These are phyloP conservation scores for Hymenopus coronatus DNA, from an alignment of 2,888 invertebrate genomes.

Conservation along the genomic window DNA sequence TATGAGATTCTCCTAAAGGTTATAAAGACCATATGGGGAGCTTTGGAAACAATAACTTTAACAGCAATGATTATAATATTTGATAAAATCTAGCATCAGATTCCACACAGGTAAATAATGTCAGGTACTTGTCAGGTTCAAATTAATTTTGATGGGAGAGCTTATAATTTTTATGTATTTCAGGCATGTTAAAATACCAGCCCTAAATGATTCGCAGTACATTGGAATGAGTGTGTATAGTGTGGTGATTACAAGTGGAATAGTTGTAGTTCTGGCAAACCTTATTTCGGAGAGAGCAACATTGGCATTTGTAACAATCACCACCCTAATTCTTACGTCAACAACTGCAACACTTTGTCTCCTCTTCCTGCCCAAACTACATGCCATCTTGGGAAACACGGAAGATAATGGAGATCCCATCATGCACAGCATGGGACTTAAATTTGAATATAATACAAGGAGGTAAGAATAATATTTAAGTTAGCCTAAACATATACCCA, in stretches of 20 bases:
- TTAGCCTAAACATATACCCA: neutral
- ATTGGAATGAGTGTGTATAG: slow-evolving; percentile 92
- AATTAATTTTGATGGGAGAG: neutral
- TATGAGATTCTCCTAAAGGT: too few relatives aligned
- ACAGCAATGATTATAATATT: too few relatives aligned
- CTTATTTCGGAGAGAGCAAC: slow-evolving; percentile 80
- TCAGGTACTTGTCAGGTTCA: too few relatives aligned
- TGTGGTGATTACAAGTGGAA: slow-evolving; percentile 82
- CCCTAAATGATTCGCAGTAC: slow-evolving; percentile 89
- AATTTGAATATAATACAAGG: slow-evolving; percentile 84
- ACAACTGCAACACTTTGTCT: slow-evolving; percentile 84
- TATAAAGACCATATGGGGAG: too few relatives aligned
- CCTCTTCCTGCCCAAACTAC: slow-evolving; percentile 82
- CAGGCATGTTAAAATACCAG: slow-evolving; percentile 85
- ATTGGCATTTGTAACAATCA: slow-evolving; percentile 76
- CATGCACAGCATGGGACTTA: slow-evolving; percentile 83
- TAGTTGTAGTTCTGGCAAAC: slow-evolving; percentile 85
- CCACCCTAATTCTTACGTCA: slow-evolving; percentile 77
- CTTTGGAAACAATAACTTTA: too few relatives aligned
- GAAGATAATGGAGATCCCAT: slow-evolving; percentile 66
- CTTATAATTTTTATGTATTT: neutral
- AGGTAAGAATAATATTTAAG: slow-evolving; percentile 39
- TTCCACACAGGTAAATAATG: too few relatives aligned
- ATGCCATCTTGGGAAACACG: slow-evolving; percentile 58
- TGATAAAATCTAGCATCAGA: too few relatives aligned